Conservation (phyloP, 2,888 invertebrate species). For the Phanerotoma sp. region DNA sequence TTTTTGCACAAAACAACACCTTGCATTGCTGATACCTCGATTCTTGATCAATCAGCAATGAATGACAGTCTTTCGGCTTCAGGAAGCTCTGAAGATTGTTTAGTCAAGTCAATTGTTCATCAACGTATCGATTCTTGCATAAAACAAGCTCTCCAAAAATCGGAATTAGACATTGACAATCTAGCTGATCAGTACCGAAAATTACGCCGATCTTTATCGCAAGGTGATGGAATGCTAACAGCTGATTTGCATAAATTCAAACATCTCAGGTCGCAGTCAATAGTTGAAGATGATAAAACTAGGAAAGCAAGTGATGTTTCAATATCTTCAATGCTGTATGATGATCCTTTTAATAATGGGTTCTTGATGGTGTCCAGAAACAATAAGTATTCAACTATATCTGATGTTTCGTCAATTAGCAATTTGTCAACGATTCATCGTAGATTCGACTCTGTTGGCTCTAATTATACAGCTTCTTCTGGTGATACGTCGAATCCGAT, state of each 20-base stretch:
- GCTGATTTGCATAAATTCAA: too few relatives aligned
- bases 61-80: conserved; percentile 41
- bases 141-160: conserved; percentile 19
- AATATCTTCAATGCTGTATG: conserved; percentile 32
- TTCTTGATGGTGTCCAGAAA: conserved; percentile 15
- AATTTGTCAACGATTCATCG: conserved; percentile 44
- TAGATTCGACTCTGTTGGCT: conserved; percentile 33
- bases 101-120: conserved; percentile 20
- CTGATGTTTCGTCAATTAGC: conserved; percentile 37
- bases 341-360: conserved; percentile 39
- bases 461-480: conserved; percentile 30
- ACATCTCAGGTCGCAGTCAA: conserved; percentile 33
- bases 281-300: conserved; percentile 25
- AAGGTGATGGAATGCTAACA: conserved; percentile 35
- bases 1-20: neutral
- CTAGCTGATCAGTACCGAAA: conserved; percentile 7
- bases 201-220: conserved; percentile 37
- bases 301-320: too few relatives aligned
- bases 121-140: conserved; percentile 24
- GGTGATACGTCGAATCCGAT: conserved; percentile 36
- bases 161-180: conserved; percentile 2
- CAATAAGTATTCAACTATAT: conserved; percentile 13
- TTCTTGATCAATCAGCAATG: conserved; percentile 48
- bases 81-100: conserved; percentile 25
- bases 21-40: conserved; percentile 34